Conservation (phyloP, 2,797 vertebrate species). For the Mormyrops boulengeri region DNA sequence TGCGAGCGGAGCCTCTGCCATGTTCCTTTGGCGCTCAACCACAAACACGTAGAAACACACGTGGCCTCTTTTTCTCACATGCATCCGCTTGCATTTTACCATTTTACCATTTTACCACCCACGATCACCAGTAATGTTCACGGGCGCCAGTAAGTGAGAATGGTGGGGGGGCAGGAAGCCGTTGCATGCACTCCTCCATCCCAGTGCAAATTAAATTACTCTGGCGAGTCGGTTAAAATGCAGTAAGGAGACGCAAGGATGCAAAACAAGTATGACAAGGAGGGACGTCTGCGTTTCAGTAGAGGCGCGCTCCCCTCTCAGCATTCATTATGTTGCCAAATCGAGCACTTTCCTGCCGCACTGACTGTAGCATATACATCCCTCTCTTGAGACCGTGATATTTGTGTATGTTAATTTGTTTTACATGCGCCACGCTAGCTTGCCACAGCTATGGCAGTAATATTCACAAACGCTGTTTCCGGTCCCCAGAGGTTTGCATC, state of each 20-base stretch:
- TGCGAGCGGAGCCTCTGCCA: not conserved
- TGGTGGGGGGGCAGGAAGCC: not conserved
- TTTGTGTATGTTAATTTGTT: constrained; percentile 9
- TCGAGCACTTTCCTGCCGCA: not conserved
- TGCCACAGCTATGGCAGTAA: not conserved
- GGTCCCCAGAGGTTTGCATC: not conserved
- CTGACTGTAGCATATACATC: not conserved
- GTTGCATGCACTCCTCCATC: not conserved
- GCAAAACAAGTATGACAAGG: not conserved
- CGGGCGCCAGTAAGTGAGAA: constrained; percentile 20
- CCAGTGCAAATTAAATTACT: constrained; percentile 4
- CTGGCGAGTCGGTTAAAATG: not conserved
- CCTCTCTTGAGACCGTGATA: not conserved
- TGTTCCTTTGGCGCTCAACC: not conserved
- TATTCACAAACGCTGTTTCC: not conserved
- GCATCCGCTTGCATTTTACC: not conserved
- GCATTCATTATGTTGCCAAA: not conserved
- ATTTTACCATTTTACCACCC: constrained; percentile 5
- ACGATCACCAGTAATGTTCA: constrained; percentile 21
- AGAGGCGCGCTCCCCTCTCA: not conserved
- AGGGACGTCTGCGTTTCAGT: not conserved
- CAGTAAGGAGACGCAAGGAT: not conserved
- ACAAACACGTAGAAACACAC: not conserved
- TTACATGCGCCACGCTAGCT: not conserved
- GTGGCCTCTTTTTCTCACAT: not conserved